Percentiles rank a stretch among this genome's conserved stretches.
Evolutionary conservation across 2,113 vertebrate genomes (phyloP).

Genomic region (Rhinopomastus cyanomelas): DNA sequence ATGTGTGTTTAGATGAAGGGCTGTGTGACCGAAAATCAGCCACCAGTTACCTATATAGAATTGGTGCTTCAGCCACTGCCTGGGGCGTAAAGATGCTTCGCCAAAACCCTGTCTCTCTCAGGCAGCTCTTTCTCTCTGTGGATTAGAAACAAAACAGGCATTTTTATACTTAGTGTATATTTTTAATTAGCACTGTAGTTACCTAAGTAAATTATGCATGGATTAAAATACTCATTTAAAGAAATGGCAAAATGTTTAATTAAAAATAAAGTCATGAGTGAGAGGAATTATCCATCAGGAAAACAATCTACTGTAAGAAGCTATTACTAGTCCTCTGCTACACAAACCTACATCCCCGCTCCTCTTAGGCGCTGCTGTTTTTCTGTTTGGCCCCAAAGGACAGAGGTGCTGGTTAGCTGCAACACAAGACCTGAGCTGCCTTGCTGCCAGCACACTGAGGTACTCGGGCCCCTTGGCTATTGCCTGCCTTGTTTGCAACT

Average conservation of each 20-base stretch:
- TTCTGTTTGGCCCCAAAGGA: not conserved
- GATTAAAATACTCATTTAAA: slow-evolving; percentile 32
- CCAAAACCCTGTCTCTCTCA: not conserved
- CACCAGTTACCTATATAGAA: slow-evolving; percentile 12
- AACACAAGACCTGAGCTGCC: not conserved
- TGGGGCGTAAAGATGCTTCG: slow-evolving; percentile 1
- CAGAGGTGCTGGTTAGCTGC: not conserved
- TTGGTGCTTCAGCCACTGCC: slow-evolving; percentile 24
- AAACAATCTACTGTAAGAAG: not conserved
- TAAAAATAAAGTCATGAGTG: slow-evolving; percentile 5
- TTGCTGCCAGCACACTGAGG: not conserved
- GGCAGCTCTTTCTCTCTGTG: not conserved
- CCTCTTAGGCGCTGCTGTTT: not conserved
- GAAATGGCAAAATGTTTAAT: slow-evolving; percentile 40
- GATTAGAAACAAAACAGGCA: slow-evolving; percentile 35
- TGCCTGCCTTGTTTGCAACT: fast-evolving
- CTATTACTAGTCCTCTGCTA: not conserved
- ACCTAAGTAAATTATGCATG: slow-evolving; percentile 46
- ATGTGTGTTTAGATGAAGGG: not conserved
- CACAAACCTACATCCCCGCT: not conserved
- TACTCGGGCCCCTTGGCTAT: not conserved
- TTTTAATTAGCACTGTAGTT: slow-evolving; percentile 35
- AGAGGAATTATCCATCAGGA: not conserved
- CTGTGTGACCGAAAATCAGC: slow-evolving; percentile 40
- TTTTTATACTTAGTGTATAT: slow-evolving; percentile 1